phyloP scores from a whole-genome alignment of 2,888 invertebrate species.

The Callyntrura sp. region DNA sequence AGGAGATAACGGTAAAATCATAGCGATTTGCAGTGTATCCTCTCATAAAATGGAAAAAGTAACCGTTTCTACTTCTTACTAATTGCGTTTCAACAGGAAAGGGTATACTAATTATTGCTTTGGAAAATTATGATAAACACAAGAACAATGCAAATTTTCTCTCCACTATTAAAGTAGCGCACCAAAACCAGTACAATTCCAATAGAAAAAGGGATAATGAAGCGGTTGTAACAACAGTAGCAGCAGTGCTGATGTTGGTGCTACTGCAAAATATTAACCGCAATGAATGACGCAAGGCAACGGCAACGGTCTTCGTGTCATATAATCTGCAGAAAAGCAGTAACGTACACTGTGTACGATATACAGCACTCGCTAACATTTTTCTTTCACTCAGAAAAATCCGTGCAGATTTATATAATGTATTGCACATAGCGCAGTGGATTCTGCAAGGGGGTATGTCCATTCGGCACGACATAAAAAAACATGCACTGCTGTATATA shows the following conservation, averaged over 20 bases:
- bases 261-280: slow-evolving; percentile 71
- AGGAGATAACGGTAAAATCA: too few relatives aligned
- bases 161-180: not conserved
- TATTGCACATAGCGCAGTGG: not conserved
- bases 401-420: not conserved
- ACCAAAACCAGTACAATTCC: slow-evolving; percentile 27
- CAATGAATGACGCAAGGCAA: slow-evolving; percentile 48
- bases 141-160: not conserved
- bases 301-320: slow-evolving; percentile 24
- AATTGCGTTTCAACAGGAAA: not conserved
- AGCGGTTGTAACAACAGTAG: not conserved
- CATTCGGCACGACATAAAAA: not conserved
- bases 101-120: not conserved
- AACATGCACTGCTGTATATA: not conserved
- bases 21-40: too few relatives aligned
- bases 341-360: not conserved
- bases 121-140: not conserved
- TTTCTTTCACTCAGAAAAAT: not conserved
- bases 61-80: not conserved
- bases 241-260: slow-evolving; percentile 26
- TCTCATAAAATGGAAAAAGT: not conserved
- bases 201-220: slow-evolving; percentile 23
- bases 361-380: not conserved
- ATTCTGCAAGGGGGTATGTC: not conserved
- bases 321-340: slow-evolving; percentile 45